Evolutionary conservation across 2,888 invertebrate species (phyloP).

Genomic region (Hyppa rectilinea): DNA sequence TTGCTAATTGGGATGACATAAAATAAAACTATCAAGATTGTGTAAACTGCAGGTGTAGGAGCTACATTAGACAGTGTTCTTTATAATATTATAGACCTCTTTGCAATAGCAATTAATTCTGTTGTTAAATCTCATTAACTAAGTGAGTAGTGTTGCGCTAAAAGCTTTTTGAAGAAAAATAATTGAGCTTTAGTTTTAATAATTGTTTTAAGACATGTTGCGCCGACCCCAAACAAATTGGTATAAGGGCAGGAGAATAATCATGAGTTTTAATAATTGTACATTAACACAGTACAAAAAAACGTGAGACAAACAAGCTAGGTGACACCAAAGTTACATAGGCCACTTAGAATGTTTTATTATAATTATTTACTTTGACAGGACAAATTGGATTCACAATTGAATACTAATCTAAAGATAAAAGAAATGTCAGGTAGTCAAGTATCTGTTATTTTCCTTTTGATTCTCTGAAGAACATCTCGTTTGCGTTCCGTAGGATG

Average conservation of each 20-base stretch:
- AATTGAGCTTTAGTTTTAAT: too few relatives aligned
- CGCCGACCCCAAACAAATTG: too few relatives aligned
- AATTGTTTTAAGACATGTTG: too few relatives aligned
- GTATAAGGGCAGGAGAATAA: too few relatives aligned
- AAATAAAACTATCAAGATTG: slow-evolving; percentile 30
- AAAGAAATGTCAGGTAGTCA: slow-evolving; percentile 23
- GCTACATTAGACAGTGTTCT: slow-evolving; percentile 45
- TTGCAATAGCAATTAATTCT: slow-evolving; percentile 33
- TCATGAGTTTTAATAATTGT: too few relatives aligned
- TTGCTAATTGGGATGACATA: slow-evolving; percentile 30
- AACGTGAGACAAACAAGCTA: background rate
- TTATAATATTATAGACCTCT: slow-evolving; percentile 38
- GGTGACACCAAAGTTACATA: background rate
- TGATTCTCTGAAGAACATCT: slow-evolving; percentile 3
- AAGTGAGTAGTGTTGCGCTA: slow-evolving; percentile 4
- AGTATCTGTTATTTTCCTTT: background rate
- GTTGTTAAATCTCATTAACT: slow-evolving; percentile 42
- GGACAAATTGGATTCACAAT: slow-evolving; percentile 35
- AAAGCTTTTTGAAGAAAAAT: slow-evolving; percentile 13
- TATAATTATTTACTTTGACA: slow-evolving; percentile 10
- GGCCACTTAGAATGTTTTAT: background rate
- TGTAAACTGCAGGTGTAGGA: slow-evolving; percentile 8
- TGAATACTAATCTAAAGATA: slow-evolving; percentile 16
- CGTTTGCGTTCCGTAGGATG: background rate
- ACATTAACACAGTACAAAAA: background rate